Percentiles rank a stretch among this genome's conserved stretches.
Conservation (phyloP, 2,113 vertebrate genomes). For the chimpanzee (Pan troglodytes) region NHGRI_mPanTro3-v2.1_pri NC_072410.2:86846001-86846500, state of each 20-base stretch:
- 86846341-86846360: not conserved
- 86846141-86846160: not conserved
- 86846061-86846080: not conserved
- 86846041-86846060: not conserved
- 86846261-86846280: not conserved
- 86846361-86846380: not conserved
- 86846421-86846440: not conserved
- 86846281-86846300: not conserved
- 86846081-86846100: not conserved
- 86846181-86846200: not conserved
- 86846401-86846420: not conserved
- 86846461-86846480: not conserved
- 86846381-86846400: not conserved
- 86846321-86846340: not conserved
- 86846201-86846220: not conserved
- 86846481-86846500: not conserved
- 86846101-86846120: not conserved
- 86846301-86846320: not conserved
- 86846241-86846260: not conserved
- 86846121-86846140: not conserved
- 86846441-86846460: not conserved
- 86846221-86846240: not conserved
- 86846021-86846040: not conserved
- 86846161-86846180: not conserved
- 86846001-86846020: not conserved